These are phyloP conservation scores for Fistularia tabacaria DNA, from an alignment of 2,797 vertebrate genomes.

Conservation along the genomic window DNA sequence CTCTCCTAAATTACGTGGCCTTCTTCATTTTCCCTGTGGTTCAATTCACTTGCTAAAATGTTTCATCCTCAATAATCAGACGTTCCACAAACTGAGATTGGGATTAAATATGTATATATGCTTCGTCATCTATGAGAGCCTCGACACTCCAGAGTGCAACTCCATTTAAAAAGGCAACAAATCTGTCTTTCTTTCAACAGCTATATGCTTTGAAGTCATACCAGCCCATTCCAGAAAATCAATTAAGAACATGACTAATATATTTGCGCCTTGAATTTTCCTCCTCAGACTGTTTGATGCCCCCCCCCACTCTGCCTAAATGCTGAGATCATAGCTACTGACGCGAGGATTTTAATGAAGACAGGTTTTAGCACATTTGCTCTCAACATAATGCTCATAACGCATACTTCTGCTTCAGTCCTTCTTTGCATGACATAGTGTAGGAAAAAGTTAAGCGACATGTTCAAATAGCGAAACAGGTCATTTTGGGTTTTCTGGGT, in stretches of 20 bases:
- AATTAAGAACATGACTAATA: constrained; percentile 66
- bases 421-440: too few relatives aligned
- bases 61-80: too few relatives aligned
- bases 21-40: too few relatives aligned
- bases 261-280: constrained; percentile 61
- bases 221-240: constrained; percentile 59
- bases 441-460: too few relatives aligned
- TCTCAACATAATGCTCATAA: constrained; percentile 8
- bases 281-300: constrained; percentile 56
- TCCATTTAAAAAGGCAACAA: constrained; percentile 39
- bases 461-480: too few relatives aligned
- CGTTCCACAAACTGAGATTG: background rate
- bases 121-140: constrained; percentile 7
- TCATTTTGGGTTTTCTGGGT: too few relatives aligned
- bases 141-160: constrained; percentile 22
- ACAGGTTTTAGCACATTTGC: constrained; percentile 28
- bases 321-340: constrained; percentile 55
- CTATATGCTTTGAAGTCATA: constrained; percentile 61
- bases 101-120: constrained; percentile 11
- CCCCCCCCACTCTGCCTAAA: constrained; percentile 34
- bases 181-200: constrained; percentile 50
- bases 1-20: too few relatives aligned
- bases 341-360: constrained; percentile 38
- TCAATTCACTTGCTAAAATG: too few relatives aligned
- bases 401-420: too few relatives aligned